phyloP scores from a whole-genome alignment of 1,140 invertebrate genomes.

The Leptinotarsa defecta region DNA sequence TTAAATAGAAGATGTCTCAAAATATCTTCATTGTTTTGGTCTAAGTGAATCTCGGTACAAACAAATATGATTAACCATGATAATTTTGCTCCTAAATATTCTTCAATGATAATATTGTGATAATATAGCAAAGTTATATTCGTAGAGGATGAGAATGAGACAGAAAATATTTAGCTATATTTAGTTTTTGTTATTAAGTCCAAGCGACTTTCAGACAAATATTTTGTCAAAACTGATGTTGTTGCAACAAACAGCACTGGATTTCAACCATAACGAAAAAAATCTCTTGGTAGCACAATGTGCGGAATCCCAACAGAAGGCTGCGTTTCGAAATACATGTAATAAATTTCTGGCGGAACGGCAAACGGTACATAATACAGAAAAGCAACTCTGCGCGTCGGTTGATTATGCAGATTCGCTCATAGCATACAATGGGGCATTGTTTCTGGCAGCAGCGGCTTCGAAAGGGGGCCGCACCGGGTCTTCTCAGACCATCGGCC shows the following conservation, averaged over 20 bases:
- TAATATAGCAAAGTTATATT: too few species aligned
- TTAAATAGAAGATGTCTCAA: too few species aligned
- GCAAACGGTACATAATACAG: slow-evolving; percentile 24
- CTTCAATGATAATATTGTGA: too few species aligned
- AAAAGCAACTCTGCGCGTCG: slow-evolving; percentile 30
- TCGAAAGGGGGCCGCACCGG: slow-evolving; percentile 23
- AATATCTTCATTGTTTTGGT: too few species aligned
- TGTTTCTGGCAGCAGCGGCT: slow-evolving; percentile 33
- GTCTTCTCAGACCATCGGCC: slow-evolving; percentile 25
- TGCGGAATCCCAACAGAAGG: neutral
- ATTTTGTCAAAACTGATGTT: neutral
- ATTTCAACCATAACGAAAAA: neutral
- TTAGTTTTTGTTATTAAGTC: too few species aligned
- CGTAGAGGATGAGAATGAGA: too few species aligned
- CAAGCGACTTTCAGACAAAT: neutral
- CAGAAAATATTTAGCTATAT: too few species aligned
- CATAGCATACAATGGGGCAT: slow-evolving; percentile 44
- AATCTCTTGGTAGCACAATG: slow-evolving; percentile 1
- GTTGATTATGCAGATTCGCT: slow-evolving; percentile 47
- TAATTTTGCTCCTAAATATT: too few species aligned
- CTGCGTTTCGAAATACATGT: neutral
- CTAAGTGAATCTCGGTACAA: too few species aligned
- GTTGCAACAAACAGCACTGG: neutral
- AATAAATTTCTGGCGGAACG: slow-evolving; percentile 31
- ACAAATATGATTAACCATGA: too few species aligned